Conservation (phyloP, 2,797 vertebrate species). For the Eidolon dupreanum region DNA sequence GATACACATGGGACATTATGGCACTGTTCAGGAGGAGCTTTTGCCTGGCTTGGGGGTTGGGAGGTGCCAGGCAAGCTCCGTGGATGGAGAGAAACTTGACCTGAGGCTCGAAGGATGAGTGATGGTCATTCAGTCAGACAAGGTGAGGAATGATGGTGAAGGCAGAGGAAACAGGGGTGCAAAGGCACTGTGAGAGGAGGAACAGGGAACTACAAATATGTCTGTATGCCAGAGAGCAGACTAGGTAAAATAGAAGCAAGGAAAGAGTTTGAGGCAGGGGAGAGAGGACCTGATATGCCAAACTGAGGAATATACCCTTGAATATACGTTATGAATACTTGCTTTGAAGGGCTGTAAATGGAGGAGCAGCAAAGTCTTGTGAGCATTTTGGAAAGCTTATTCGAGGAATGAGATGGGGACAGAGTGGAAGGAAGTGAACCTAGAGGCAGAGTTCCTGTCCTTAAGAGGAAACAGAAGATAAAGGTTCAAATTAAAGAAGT, state of each 20-base stretch:
- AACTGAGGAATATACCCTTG: background rate
- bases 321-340: background rate
- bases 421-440: background rate
- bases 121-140: too few relatives aligned
- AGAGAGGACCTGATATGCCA: background rate
- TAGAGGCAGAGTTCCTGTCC: background rate
- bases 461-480: background rate
- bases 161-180: background rate
- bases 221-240: background rate
- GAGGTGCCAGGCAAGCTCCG: background rate
- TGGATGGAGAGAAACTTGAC: background rate
- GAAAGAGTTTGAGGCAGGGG: background rate
- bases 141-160: background rate
- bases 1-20: accelerated
- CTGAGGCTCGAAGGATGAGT: background rate
- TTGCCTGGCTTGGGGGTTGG: background rate
- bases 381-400: background rate
- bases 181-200: background rate
- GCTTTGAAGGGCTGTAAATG: background rate
- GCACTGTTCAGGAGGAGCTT: background rate
- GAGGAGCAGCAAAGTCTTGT: background rate
- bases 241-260: accelerated
- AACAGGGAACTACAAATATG: background rate
- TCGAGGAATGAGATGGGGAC: background rate
- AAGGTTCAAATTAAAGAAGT: background rate